phyloP scores from a whole-genome alignment of 1,140 invertebrate genomes.

The Lerema accius region DNA sequence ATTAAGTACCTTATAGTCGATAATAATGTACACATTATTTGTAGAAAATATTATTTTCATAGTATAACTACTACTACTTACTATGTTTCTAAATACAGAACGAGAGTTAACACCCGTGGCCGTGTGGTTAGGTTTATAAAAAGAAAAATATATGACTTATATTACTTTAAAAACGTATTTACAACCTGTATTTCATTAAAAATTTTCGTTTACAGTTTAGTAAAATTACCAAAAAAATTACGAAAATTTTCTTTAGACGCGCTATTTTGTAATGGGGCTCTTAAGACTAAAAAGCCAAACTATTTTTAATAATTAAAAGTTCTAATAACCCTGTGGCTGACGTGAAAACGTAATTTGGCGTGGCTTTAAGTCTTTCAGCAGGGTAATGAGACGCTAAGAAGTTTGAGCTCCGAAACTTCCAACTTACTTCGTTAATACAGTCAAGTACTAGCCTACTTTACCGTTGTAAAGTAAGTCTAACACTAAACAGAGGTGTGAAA shows the following conservation, averaged over 20 bases:
- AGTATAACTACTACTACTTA: no score
- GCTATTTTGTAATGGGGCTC: neutral
- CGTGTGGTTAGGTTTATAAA: no score
- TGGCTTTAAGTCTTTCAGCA: constrained; percentile 11
- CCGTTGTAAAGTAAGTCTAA: constrained; percentile 14
- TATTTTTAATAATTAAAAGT: constrained; percentile 7
- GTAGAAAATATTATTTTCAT: no score
- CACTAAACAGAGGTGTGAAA: no score
- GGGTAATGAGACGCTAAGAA: constrained; percentile 28
- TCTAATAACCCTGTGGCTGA: constrained; percentile 4
- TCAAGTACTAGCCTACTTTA: constrained; percentile 20
- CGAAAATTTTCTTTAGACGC: neutral
- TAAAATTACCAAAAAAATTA: neutral
- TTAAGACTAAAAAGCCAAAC: neutral
- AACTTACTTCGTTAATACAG: constrained; percentile 31
- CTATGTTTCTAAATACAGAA: no score
- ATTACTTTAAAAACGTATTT: no score
- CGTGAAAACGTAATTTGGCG: constrained; percentile 4
- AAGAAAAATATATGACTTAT: no score
- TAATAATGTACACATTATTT: no score
- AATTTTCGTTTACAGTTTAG: no score
- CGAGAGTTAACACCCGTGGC: no score
- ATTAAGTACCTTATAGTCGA: no score
- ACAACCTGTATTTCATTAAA: no score
- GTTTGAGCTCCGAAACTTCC: constrained; percentile 14